These are phyloP conservation scores for Arbacia lixula DNA, from an alignment of 53 echinoderm and acorn worm species.

Conservation along the genomic window DNA sequence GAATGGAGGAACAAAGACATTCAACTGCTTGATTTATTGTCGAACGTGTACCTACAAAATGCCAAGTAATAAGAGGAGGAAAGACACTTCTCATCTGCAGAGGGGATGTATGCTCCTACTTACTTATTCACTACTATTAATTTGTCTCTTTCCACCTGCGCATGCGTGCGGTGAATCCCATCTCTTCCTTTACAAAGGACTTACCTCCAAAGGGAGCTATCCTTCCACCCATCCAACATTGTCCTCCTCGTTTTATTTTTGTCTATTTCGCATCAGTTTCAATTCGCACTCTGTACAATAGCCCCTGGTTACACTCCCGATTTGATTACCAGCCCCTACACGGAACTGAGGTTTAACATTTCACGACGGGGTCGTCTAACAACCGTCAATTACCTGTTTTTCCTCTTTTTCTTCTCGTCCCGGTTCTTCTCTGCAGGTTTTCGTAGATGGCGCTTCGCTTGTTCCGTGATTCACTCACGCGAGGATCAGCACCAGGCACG, in stretches of 20 bases:
- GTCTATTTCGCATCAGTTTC: conserved; percentile 29
- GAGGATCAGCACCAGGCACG: too few relatives aligned
- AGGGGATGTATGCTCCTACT: too few relatives aligned
- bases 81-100: too few relatives aligned
- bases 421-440: conserved; percentile 17
- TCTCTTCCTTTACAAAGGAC: conserved; percentile 14
- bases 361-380: conserved; percentile 38
- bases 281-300: conserved; percentile 37
- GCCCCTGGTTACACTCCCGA: conserved; percentile 4
- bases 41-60: too few relatives aligned
- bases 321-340: conserved; percentile 16
- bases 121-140: too few relatives aligned
- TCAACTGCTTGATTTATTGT: too few relatives aligned
- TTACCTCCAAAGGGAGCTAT: not conserved
- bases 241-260: too few relatives aligned
- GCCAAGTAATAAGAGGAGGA: too few relatives aligned
- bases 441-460: conserved; percentile 1
- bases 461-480: too few relatives aligned
- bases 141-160: too few relatives aligned
- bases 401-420: conserved; percentile 8
- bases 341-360: conserved; percentile 34
- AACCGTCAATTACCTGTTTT: not conserved
- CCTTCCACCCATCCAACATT: conserved; percentile 20
- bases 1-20: too few relatives aligned
- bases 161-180: not conserved